These are phyloP conservation scores for Orthosia gothica DNA, from an alignment of 2,888 invertebrate species.

Conservation along the genomic window DNA sequence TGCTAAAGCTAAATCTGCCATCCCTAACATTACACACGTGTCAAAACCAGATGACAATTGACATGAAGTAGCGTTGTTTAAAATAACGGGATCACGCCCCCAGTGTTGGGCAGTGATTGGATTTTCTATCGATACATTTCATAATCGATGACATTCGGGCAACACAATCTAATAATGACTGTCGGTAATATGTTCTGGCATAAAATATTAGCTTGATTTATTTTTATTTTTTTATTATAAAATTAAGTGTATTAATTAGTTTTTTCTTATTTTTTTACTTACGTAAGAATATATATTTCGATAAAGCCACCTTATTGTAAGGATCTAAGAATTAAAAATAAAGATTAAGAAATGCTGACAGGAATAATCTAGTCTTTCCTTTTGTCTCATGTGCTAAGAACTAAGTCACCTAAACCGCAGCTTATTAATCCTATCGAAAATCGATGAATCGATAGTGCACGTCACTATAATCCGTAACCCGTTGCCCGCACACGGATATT, in stretches of 20 bases:
- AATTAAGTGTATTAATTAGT: neutral
- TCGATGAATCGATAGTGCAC: no score
- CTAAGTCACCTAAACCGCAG: neutral
- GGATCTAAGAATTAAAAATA: no score
- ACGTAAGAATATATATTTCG: neutral
- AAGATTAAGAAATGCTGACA: neutral
- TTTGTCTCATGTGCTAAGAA: slow-evolving; percentile 19
- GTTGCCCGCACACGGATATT: slow-evolving; percentile 83
- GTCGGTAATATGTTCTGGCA: slow-evolving; percentile 52
- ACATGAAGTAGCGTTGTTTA: no score
- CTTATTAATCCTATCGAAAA: neutral
- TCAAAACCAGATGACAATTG: no score
- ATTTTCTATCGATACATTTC: no score
- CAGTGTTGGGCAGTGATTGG: no score
- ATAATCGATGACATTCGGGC: slow-evolving; percentile 37
- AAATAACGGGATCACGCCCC: no score
- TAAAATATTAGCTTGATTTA: neutral
- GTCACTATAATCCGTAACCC: slow-evolving; percentile 74
- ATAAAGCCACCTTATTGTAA: neutral
- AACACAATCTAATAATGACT: slow-evolving; percentile 40
- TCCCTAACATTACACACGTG: no score
- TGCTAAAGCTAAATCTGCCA: neutral
- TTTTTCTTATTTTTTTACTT: no score
- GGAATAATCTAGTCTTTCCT: neutral
- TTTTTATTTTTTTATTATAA: slow-evolving; percentile 9